Evolutionary conservation across 2,113 vertebrate species (phyloP).

Genomic region (Phaethon lepturus): DNA sequence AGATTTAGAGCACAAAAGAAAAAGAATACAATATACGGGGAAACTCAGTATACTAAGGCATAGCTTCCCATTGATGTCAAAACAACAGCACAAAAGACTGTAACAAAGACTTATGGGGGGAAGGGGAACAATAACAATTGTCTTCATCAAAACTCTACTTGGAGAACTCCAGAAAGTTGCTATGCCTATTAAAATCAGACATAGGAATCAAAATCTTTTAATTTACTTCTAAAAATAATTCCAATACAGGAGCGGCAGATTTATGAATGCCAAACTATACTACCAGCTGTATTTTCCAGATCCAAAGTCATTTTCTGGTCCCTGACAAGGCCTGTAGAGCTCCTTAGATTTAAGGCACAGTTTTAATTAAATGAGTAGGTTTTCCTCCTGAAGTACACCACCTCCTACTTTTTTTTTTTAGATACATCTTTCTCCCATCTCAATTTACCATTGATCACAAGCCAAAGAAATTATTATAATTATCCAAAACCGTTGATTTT

Average conservation of each 20-base stretch:
- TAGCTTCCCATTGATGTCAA: neutral
- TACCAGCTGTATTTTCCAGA: neutral
- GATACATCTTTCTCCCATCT: neutral
- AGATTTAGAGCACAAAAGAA: neutral
- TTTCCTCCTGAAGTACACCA: neutral
- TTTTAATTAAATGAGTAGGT: neutral
- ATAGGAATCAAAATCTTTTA: neutral
- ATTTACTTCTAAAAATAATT: neutral
- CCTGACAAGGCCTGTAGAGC: neutral
- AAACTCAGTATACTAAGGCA: neutral
- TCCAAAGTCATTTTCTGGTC: neutral
- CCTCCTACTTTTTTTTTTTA: neutral
- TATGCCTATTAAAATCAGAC: neutral
- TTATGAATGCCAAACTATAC: neutral
- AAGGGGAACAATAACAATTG: neutral
- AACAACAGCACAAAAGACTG: neutral
- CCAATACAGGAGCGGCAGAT: neutral
- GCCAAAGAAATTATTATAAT: neutral
- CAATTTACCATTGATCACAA: neutral
- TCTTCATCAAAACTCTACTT: neutral
- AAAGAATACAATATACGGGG: neutral
- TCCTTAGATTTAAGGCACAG: neutral
- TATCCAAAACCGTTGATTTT: neutral
- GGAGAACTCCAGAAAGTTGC: neutral
- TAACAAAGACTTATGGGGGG: neutral